A percentile compares a stretch with the other conserved stretches of the same genome.
These are phyloP conservation scores for Oikopleura dioica DNA, from an alignment of 23 tunicate species.

Conservation along the genomic window DNA sequence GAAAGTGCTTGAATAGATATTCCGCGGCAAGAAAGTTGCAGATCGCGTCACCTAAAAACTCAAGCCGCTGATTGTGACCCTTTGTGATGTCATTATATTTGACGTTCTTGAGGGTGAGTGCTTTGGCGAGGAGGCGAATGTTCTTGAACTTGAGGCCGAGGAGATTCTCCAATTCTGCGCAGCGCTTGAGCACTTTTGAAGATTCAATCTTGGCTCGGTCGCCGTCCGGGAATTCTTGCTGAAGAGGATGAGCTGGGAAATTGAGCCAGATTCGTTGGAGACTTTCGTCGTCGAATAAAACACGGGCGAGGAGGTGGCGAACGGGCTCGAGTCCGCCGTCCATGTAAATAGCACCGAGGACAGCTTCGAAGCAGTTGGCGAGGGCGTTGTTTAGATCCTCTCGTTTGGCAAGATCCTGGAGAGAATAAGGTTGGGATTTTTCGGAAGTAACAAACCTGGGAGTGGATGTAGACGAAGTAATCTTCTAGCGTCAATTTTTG, in stretches of 20 bases:
- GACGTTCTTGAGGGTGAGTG: conserved; percentile 75
- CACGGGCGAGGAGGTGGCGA: conserved; percentile 33
- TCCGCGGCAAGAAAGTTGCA: conserved; percentile 73
- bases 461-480: conserved; percentile 71
- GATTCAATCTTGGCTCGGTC: conserved; percentile 39
- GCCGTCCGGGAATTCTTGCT: conserved; percentile 52
- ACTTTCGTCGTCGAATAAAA: conserved; percentile 38
- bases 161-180: conserved; percentile 50
- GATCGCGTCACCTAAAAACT: conserved; percentile 76
- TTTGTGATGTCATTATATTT: conserved; percentile 55
- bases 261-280: conserved; percentile 44
- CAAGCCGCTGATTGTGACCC: conserved; percentile 60
- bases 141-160: conserved; percentile 66
- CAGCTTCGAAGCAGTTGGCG: conserved; percentile 77
- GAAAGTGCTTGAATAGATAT: conserved; percentile 58
- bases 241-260: conserved; percentile 48
- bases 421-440: no score
- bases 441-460: no score
- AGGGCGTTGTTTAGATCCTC: conserved; percentile 75
- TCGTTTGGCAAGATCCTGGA: conserved; percentile 49
- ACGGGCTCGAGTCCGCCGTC: conserved; percentile 62
- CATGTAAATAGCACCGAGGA: conserved; percentile 53
- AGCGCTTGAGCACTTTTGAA: conserved; percentile 33
- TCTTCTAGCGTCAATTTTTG: conserved; percentile 51
- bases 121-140: conserved; percentile 57